Base-by-base conservation (phyloP, 2,113 vertebrate species). In the Limanda limanda region DNA sequence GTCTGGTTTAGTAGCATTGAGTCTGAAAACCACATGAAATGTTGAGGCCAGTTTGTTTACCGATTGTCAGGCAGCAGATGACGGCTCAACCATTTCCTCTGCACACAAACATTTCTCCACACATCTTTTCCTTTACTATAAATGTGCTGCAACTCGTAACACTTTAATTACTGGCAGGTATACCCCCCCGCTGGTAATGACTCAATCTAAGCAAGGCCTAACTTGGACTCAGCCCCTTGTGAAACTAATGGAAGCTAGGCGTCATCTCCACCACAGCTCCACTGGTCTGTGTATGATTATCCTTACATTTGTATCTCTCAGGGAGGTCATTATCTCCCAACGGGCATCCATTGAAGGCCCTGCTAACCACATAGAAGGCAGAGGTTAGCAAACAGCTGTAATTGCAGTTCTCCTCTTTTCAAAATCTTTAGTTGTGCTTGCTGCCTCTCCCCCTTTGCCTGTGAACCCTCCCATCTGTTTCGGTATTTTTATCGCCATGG, bases 401-500 rank as follows among this genome's bases (percentile, higher is more conserved):
- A 93, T 90, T 90, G 86, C 85, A 87, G 88, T 85, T 81, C 74
- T 83, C 48, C 63, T 88, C 82, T 86, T 37, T 56, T 85, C 78
- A 65, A 93, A 92, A 88, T 88, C 85, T 87, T 83, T 45, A 79
- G 79, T 88, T 81, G 75, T 57, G 79, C 86, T 81, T 21, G 69
- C 81, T 82, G 78, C 81, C 84, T 74, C 84, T 69, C 37, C 74
- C 54, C 86, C 65, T 57, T 51, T 70, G 74, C 87, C 76, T 88
- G 79, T 82, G 88, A 89, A 87, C 88, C 78, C 80, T 83, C 86
- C 90, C 91, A 87, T 92, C 90, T 90, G 87, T 86, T 85, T 82
- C 81, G 84, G 73, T 94, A 93, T 93, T 94, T 94, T 89, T 92
- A 91, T 86, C 91, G 68, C 63, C 68, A 81, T 82, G 81, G 76